Conservation (phyloP, 2,113 vertebrate genomes). For the Cottus gobio region DNA sequence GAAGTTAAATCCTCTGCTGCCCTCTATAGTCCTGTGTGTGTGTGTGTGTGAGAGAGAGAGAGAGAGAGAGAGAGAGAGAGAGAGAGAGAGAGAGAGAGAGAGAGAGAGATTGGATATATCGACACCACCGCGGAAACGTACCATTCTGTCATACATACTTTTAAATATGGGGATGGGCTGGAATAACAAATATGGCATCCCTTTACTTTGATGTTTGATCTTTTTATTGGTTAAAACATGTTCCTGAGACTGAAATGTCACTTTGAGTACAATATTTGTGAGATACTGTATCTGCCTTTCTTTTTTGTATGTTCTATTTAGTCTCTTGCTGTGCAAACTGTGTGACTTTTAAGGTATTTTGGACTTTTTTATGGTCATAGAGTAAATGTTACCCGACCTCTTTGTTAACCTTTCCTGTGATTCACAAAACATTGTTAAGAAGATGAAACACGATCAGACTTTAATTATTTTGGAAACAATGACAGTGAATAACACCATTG, state of each 20-base stretch:
- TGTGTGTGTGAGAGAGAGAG: background rate
- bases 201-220: conserved; percentile 3
- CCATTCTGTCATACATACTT: conserved; percentile 9
- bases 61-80: background rate
- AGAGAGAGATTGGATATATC: background rate
- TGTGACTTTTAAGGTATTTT: background rate
- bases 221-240: background rate
- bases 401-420: background rate
- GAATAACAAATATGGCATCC: conserved; percentile 4
- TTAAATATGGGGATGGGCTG: background rate
- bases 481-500: background rate
- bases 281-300: background rate
- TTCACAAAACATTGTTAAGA: background rate
- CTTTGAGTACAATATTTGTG: background rate
- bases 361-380: background rate
- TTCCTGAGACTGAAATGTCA: background rate
- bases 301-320: background rate
- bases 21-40: conserved; percentile 34
- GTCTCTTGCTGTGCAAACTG: background rate
- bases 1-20: conserved; percentile 52
- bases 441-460: background rate
- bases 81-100: background rate
- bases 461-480: background rate
- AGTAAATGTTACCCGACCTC: background rate
- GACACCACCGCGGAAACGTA: conserved; percentile 3